These are phyloP conservation scores for Drosophila ironensis DNA, from an alignment of 1,140 invertebrate genomes.

Conservation along the genomic window DNA sequence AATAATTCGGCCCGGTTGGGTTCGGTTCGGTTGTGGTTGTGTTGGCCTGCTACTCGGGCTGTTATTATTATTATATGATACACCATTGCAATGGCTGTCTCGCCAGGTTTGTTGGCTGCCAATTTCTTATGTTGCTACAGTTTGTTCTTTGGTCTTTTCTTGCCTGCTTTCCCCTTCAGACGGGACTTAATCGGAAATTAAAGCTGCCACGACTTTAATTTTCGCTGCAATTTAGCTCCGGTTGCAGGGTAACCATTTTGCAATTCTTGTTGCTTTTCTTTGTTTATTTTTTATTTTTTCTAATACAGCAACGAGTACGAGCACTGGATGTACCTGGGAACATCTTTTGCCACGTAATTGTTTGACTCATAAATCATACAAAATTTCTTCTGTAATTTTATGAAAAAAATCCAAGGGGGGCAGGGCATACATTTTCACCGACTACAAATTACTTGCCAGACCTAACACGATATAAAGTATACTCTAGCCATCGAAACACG, in stretches of 20 bases:
- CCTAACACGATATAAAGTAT: conserved; percentile 15
- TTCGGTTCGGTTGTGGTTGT: conserved; percentile 7
- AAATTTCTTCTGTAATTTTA: conserved; percentile 71
- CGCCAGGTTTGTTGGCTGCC: conserved; percentile 64
- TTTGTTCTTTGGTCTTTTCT: conserved; percentile 52
- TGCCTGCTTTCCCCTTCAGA: conserved; percentile 18
- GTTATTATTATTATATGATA: conserved; percentile 80
- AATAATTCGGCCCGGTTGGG: conserved; percentile 60
- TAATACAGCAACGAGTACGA: conserved; percentile 12
- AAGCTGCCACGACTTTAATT: conserved; percentile 79
- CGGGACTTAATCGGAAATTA: conserved; percentile 76
- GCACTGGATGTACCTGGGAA: conserved; percentile 58
- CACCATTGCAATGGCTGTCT: conserved; percentile 74
- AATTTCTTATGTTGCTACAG: conserved; percentile 71
- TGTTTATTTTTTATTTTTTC: no score
- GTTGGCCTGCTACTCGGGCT: conserved; percentile 15
- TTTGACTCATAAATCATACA: conserved; percentile 70
- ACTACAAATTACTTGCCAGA: conserved; percentile 50
- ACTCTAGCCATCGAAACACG: not conserved
- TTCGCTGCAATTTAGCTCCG: conserved; percentile 53
- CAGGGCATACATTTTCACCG: conserved; percentile 45
- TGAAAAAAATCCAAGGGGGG: not conserved
- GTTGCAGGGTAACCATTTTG: conserved; percentile 27
- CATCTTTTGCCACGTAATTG: conserved; percentile 70
- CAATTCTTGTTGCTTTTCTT: conserved; percentile 15